A percentile compares a stretch with the other conserved stretches of the same genome.
Conservation (phyloP, 92 coral and sea anemone genomes). For the Meandrina meandrites region DNA sequence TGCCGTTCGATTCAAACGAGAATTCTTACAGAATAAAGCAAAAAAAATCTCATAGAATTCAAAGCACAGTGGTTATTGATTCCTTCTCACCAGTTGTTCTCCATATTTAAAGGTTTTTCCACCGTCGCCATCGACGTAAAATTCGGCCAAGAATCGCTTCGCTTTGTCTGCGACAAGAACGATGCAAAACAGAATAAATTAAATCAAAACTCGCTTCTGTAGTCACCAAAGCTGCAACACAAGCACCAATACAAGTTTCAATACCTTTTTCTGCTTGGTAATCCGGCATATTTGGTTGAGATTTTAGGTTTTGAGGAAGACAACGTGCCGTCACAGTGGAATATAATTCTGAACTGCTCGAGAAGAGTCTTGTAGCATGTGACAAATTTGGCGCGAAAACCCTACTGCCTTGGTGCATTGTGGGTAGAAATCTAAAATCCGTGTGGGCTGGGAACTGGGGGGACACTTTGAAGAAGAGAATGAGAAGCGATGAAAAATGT, state of each 20-base stretch:
- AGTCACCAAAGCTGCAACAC: neutral
- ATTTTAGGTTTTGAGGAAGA: neutral
- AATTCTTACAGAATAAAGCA: neutral
- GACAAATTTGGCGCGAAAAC: conserved; percentile 99
- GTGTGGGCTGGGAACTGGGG: neutral
- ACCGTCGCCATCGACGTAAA: conserved; percentile 84
- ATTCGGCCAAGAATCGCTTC: conserved; percentile 95
- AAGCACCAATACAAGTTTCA: neutral
- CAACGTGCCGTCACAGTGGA: neutral
- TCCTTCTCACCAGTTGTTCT: conserved; percentile 80
- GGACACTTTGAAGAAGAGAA: too few species aligned
- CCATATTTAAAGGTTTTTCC: conserved; percentile 95
- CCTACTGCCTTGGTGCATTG: conserved; percentile 30
- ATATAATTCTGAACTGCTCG: neutral
- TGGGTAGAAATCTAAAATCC: conserved; percentile 50
- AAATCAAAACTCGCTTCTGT: neutral
- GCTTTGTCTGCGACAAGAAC: conserved; percentile 74
- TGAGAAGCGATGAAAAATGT: conserved; percentile 8
- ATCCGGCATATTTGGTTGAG: conserved; percentile 72
- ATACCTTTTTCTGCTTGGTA: conserved; percentile 87
- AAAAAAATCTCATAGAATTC: neutral
- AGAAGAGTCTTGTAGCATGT: conserved; percentile 65
- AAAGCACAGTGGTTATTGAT: neutral
- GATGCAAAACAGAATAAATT: conserved; percentile 3
- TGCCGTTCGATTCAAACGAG: neutral